Evolutionary conservation across 2,888 invertebrate species (phyloP).

Genomic region (Oscheius myriophilus): DNA sequence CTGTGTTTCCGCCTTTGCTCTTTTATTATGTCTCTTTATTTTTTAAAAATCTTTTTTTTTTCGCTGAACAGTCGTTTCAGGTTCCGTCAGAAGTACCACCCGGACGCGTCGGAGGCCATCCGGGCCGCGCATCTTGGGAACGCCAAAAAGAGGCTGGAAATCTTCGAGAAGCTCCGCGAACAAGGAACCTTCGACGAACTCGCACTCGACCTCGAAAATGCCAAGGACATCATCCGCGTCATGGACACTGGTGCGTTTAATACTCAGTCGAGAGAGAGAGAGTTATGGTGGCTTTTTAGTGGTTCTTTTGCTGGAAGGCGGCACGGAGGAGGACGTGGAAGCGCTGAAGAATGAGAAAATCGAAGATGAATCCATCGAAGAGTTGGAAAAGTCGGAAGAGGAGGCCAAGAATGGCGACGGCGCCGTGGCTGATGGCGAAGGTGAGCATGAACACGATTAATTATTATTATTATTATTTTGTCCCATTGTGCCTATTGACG

Average conservation of each 20-base stretch:
- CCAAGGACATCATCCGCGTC: conserved; percentile 82
- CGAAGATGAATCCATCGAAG: conserved; percentile 60
- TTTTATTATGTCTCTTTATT: conserved; percentile 1
- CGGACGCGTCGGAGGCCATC: conserved; percentile 89
- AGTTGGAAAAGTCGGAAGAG: conserved; percentile 73
- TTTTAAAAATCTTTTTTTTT: neutral
- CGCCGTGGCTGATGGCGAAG: conserved; percentile 31
- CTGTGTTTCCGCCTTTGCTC: neutral
- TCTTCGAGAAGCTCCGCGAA: conserved; percentile 83
- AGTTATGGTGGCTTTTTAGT: conserved; percentile 74
- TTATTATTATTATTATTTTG: neutral
- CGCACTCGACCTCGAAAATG: conserved; percentile 85
- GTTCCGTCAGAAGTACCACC: conserved; percentile 99
- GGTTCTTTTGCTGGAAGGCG: conserved; percentile 93
- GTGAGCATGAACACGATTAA: conserved; percentile 20
- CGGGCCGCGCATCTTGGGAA: conserved; percentile 83
- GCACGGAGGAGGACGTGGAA: conserved; percentile 82
- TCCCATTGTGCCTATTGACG: no score
- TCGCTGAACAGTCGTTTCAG: conserved; percentile 74
- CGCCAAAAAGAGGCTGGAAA: conserved; percentile 83
- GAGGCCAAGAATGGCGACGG: conserved; percentile 40
- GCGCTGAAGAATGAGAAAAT: conserved; percentile 76
- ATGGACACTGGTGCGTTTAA: conserved; percentile 81
- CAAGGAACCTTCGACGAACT: conserved; percentile 81
- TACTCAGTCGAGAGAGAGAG: neutral